Conservation (phyloP, 2,113 vertebrate species). For the Mastomys coucha region DNA sequence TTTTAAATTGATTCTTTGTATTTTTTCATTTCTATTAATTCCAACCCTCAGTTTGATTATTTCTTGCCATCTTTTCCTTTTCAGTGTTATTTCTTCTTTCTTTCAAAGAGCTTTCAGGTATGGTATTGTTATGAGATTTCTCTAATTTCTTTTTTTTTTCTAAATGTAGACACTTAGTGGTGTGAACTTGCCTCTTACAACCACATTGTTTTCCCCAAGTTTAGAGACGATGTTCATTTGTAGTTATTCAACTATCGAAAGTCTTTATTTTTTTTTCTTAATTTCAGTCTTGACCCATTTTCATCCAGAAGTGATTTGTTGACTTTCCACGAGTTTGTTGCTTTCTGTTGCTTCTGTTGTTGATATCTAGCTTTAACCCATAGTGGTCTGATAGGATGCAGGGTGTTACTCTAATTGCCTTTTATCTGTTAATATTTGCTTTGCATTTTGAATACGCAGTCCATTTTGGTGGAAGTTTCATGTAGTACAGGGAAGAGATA, state of each 20-base stretch:
- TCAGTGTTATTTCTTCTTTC: background rate
- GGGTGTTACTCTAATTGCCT: background rate
- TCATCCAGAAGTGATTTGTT: background rate
- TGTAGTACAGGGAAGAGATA: background rate
- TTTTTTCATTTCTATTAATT: too few relatives aligned
- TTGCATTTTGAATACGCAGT: background rate
- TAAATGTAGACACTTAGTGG: too few relatives aligned
- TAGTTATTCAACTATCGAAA: background rate
- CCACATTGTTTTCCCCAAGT: background rate
- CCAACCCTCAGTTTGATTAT: background rate
- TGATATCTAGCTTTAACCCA: background rate
- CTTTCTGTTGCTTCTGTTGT: background rate
- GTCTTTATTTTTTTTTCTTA: background rate
- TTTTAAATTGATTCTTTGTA: background rate
- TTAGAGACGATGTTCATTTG: background rate
- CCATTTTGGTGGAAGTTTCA: background rate
- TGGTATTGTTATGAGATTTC: background rate
- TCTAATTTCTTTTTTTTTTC: background rate
- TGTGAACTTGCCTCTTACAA: background rate
- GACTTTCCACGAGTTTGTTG: background rate
- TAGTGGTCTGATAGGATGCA: background rate
- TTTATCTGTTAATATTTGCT: background rate
- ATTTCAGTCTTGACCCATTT: background rate
- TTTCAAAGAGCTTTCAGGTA: background rate
- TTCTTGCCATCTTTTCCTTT: background rate